Base-by-base conservation (phyloP, 1,140 invertebrate genomes). In the Mycetomoellerius zeteki region DNA sequence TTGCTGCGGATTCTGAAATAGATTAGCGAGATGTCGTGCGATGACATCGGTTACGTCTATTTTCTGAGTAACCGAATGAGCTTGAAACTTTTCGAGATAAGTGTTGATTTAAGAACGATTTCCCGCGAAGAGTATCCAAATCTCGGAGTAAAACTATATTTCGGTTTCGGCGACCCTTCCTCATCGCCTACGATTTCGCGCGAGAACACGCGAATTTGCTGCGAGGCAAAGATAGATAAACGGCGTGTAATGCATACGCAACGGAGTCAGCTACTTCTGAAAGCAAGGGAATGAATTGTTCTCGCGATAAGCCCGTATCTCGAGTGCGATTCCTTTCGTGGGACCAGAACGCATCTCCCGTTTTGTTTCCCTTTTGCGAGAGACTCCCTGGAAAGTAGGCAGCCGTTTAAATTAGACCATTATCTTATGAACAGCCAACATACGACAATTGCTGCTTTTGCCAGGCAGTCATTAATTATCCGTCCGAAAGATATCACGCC, bases 251-350 rank as follows among this genome's bases (percentile, higher is more conserved):
- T 87, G 85, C 86, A 86, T 89, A 89, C 77, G 86, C 91, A 84
- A 88, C 88, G 21, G 86, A 91, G 76, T 86, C 88, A 86, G 73
- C 84, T 87, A 84, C 82, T 88, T 86, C 81, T 90, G 84, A 91
- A 91, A 92, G 90, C 90, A 37, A 75, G 82, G 47, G 56, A 91
- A 92, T 92, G 88, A 92, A 92, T 92, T 91, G 86, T 86, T 50
- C 58, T 82, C 12, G 88, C 91, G 91, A 92, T 92, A 92, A 92
- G 85, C 80, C 65, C 69, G 67, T 90, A 92, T 88, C 90, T 91
- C 82, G 77, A 62, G 80, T 78, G 69, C 77, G 86, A 78, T 92
- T 91, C 67, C 89, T 91, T 89, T 85, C 80, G 24, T 58, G 69
- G 54, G 37, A 37, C 52, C 67, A 47, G 37, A 19, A 62, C 69